Evolutionary conservation across 2,888 invertebrate species (phyloP), one percentile per base, ranked within the genome.

Genomic region (Shargacucullia verbasci): DNA sequence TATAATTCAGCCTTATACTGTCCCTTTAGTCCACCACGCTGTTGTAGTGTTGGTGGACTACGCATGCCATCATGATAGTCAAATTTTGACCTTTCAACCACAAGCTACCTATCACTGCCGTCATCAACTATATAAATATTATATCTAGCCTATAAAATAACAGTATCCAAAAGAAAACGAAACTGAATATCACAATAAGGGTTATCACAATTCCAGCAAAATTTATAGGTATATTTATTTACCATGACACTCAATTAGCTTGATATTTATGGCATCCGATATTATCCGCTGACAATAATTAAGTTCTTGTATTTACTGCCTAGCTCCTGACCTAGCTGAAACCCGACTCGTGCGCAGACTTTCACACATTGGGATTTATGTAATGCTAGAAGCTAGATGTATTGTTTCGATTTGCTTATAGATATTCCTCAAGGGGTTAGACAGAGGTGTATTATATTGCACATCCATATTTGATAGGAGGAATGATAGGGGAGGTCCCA

Each of bases 231-330:
- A 20, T 54, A 50, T 54, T 47, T 50, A 72, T 66, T 46, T 43
- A 11, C 43, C 14, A 10, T 33, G 55, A 70, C 55, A 43, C 66
- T 68, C 65, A 56, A 59, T 74, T 76, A 78, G 62, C 48, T 37
- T 14, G 29, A 12, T 45, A 66, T 68, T 72, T 66, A 70, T 58
- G 34, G 44, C 34, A 14, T 27, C 14, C 8, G 45, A 54, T 66
- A 60, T 59, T 55, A 68, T 68, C 44, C 7, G 13, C 12, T 55
- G 31, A 49, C 53, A 31, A 54, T 59, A 56, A 71, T 71, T 52
- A 59, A 47, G 45, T 58, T 55, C 34, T 43, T 8, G 33, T 35
- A 57, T 62, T 61, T 59, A 64, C 43, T 37, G 41, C 39, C 14
- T 53, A 52, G 48, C 59, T 62, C 44, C 41, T 70, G 59, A 66